Evolutionary conservation across 2,888 invertebrate species (phyloP).

Genomic region (Pantelozetes paolii): DNA sequence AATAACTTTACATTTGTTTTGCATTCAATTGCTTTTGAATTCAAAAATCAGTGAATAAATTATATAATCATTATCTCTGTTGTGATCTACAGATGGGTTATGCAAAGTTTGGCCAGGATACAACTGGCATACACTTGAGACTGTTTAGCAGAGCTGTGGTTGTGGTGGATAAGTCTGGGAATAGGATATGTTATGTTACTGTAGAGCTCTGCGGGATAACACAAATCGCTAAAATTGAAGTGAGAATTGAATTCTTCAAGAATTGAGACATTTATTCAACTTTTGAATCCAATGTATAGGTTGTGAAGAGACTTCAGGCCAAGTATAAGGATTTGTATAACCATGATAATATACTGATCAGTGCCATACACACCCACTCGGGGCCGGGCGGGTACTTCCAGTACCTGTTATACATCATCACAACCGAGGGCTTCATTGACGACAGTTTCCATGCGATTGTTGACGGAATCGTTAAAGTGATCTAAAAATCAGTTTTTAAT

Average conservation of each 20-base stretch:
- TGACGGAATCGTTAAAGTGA: constrained; percentile 61
- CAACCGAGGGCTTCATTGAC: constrained; percentile 71
- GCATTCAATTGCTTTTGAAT: no score
- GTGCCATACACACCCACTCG: constrained; percentile 52
- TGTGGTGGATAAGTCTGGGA: constrained; percentile 55
- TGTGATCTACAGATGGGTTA: constrained; percentile 83
- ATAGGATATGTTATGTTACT: constrained; percentile 71
- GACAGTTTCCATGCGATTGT: constrained; percentile 66
- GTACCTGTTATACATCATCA: constrained; percentile 80
- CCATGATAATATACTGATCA: constrained; percentile 75
- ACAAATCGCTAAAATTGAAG: constrained; percentile 70
- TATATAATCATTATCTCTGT: no score
- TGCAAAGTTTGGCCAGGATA: constrained; percentile 75
- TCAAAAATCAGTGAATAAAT: no score
- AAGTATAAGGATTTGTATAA: constrained; percentile 67
- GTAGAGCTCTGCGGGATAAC: constrained; percentile 85
- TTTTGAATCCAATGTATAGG: constrained; percentile 65
- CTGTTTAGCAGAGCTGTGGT: constrained; percentile 83
- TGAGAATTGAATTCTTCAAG: constrained; percentile 52
- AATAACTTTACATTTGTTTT: no score
- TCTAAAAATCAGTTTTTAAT: constrained; percentile 41
- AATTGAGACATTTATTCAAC: not conserved
- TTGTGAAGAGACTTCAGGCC: constrained; percentile 64
- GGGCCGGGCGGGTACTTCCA: constrained; percentile 66
- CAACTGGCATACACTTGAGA: constrained; percentile 76